These are phyloP conservation scores for Pyrgus malvae DNA, from an alignment of 2,888 invertebrate genomes.

Conservation along the genomic window DNA sequence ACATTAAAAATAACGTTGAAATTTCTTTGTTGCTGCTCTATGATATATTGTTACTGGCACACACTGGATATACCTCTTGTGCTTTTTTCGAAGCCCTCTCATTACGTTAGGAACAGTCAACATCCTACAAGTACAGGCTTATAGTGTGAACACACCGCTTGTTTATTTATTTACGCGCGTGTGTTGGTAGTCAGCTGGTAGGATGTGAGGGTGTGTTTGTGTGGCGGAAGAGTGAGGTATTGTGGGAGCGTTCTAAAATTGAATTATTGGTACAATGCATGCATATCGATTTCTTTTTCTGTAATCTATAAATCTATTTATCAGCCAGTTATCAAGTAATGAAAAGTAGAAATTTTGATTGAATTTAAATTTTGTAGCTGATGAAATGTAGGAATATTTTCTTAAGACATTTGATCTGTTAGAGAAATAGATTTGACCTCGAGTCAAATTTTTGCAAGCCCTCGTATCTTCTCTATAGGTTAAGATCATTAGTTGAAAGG, in stretches of 20 bases:
- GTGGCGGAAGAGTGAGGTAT: constrained; percentile 31
- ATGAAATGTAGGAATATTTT: too few species aligned
- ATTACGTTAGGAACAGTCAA: constrained; percentile 65
- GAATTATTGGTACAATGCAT: constrained; percentile 25
- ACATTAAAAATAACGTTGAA: neutral
- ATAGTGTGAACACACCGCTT: constrained; percentile 47
- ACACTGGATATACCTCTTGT: constrained; percentile 47
- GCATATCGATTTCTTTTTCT: constrained; percentile 18
- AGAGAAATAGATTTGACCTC: too few species aligned
- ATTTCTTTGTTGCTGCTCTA: constrained; percentile 4
- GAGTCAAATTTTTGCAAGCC: too few species aligned
- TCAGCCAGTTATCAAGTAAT: too few species aligned
- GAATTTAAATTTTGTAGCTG: too few species aligned
- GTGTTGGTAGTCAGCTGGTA: constrained; percentile 70
- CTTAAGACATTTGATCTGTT: too few species aligned
- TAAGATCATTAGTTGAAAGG: too few species aligned
- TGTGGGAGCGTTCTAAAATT: constrained; percentile 28
- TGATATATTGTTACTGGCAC: constrained; percentile 6
- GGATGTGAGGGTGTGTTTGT: constrained; percentile 41
- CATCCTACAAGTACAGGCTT: constrained; percentile 54
- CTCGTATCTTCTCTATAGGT: too few species aligned
- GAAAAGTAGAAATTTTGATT: too few species aligned
- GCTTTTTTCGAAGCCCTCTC: constrained; percentile 74
- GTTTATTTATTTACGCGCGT: constrained; percentile 51
- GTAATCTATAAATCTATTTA: too few species aligned